Evolutionary conservation across 2,113 vertebrate genomes (phyloP).

Genomic region (Semnopithecus entellus): DNA sequence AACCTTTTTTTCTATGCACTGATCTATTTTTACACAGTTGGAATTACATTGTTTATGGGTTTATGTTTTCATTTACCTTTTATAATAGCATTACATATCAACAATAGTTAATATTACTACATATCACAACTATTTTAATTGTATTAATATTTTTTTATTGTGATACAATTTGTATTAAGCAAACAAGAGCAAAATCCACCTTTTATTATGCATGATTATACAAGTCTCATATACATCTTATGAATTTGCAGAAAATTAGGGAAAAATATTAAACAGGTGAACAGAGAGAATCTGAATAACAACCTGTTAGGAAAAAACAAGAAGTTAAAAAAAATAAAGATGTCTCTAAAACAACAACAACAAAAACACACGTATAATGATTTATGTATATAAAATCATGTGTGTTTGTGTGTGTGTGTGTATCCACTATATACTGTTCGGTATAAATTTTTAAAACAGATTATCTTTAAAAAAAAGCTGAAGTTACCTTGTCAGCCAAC

Average conservation of each 20-base stretch:
- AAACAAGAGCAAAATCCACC: neutral
- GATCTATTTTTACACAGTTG: neutral
- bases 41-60: neutral
- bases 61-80: neutral
- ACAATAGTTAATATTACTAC: neutral
- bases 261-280: neutral
- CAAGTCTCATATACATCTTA: neutral
- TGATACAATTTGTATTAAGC: neutral
- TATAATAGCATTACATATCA: neutral
- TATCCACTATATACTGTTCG: neutral
- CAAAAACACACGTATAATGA: neutral
- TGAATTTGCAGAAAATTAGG: neutral
- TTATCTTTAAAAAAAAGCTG: neutral
- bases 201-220: neutral
- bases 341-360: neutral
- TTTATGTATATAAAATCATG: neutral
- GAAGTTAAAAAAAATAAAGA: neutral
- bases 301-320: neutral
- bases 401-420: neutral
- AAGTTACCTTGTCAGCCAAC: neutral
- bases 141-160: neutral
- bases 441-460: neutral
- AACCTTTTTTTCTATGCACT: neutral
- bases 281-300: neutral
- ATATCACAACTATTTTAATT: neutral